A percentile compares a stretch with the other conserved stretches of the same genome.
phyloP scores from a whole-genome alignment of 2,113 vertebrate species.

The Oophaga pumilio region DNA sequence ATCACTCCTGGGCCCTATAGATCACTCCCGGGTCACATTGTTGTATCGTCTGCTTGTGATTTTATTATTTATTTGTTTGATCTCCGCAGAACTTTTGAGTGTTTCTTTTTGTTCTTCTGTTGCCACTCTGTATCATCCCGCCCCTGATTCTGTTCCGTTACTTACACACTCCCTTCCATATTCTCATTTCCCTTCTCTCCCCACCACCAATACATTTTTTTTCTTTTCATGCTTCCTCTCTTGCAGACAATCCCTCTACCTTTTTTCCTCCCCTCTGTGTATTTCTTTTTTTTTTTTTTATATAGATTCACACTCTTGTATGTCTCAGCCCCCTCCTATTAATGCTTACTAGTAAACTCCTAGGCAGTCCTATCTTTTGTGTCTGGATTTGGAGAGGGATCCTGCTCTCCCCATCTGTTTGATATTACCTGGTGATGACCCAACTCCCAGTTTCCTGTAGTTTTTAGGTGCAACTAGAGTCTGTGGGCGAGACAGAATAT shows the following conservation, averaged over 20 bases:
- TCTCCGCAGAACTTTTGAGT: background rate
- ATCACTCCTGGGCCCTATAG: too few species aligned
- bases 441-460: conserved; percentile 44
- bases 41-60: background rate
- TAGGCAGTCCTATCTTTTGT: conserved; percentile 41
- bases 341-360: conserved; percentile 5
- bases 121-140: conserved; percentile 31
- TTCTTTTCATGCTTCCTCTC: background rate
- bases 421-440: conserved; percentile 54
- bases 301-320: background rate
- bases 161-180: conserved; percentile 25
- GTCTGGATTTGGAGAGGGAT: conserved; percentile 36
- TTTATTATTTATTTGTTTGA: background rate
- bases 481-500: background rate
- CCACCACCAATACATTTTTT: background rate
- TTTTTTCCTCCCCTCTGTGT: background rate
- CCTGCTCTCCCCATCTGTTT: conserved; percentile 49
- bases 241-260: background rate
- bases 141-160: conserved; percentile 52
- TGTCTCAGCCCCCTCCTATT: background rate
- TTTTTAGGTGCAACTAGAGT: conserved; percentile 13
- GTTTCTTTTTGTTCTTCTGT: conserved; percentile 17
- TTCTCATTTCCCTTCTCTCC: conserved; percentile 33
- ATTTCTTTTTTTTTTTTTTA: too few species aligned
- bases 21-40: too few species aligned